A percentile compares a stretch with the other conserved stretches of the same genome.
Evolutionary conservation across 1,140 invertebrate genomes (phyloP).

Genomic region (Cotesia glomerata): DNA sequence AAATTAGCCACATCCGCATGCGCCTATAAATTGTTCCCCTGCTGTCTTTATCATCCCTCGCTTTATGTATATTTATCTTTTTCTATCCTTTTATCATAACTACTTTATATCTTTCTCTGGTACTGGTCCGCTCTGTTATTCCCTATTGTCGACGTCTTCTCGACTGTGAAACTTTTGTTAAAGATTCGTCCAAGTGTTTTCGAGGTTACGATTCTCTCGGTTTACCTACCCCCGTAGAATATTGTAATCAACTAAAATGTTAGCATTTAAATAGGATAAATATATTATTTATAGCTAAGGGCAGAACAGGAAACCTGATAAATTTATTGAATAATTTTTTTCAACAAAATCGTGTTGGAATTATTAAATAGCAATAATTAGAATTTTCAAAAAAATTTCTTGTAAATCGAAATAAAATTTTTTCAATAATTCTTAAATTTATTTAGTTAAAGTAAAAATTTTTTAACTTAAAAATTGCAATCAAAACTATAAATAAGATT

Average conservation of each 20-base stretch:
- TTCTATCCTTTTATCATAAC: neutral
- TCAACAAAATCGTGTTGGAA: too few relatives aligned
- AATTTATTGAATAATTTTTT: too few relatives aligned
- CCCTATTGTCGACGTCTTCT: constrained; percentile 52
- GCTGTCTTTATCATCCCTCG: constrained; percentile 25
- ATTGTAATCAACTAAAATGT: neutral
- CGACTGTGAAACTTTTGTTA: constrained; percentile 57
- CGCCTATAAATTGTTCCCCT: constrained; percentile 50
- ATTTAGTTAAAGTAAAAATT: too few relatives aligned
- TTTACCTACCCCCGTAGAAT: neutral
- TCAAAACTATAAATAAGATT: too few relatives aligned
- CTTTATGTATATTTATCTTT: constrained; percentile 2
- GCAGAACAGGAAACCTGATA: too few relatives aligned
- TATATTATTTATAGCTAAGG: too few relatives aligned
- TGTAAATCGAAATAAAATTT: too few relatives aligned
- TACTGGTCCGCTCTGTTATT: constrained; percentile 10
- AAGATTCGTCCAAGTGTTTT: constrained; percentile 48
- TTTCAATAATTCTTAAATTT: too few relatives aligned
- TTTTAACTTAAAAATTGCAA: too few relatives aligned
- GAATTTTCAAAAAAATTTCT: too few relatives aligned
- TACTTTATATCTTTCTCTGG: neutral
- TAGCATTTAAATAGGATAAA: neutral
- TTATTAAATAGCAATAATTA: too few relatives aligned
- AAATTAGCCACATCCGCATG: constrained; percentile 60
- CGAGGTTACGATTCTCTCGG: constrained; percentile 28